Evolutionary conservation across 1,140 invertebrate species (phyloP).

Genomic region (Grapholita molesta): DNA sequence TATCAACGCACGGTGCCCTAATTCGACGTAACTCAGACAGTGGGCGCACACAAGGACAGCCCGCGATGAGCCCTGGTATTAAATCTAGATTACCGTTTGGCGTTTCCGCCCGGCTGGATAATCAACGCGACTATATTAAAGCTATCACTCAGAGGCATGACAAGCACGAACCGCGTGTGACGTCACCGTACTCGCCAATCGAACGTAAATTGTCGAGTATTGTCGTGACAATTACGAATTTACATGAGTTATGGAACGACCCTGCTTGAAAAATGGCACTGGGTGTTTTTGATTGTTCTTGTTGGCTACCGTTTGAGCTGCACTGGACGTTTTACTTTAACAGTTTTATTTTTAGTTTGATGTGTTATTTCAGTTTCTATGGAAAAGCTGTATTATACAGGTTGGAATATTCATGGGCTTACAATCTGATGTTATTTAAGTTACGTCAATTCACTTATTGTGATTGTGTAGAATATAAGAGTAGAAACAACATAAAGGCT

Average conservation of each 20-base stretch:
- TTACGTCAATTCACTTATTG: background rate
- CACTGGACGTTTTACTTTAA: background rate
- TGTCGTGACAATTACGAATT: constrained; percentile 40
- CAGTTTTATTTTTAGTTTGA: constrained; percentile 10
- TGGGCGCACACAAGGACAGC: constrained; percentile 26
- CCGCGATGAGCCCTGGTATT: constrained; percentile 67
- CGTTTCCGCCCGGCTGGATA: constrained; percentile 66
- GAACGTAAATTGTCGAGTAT: constrained; percentile 44
- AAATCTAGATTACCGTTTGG: constrained; percentile 75
- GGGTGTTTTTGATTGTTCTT: constrained; percentile 15
- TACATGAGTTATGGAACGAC: constrained; percentile 31
- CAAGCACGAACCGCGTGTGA: constrained; percentile 43
- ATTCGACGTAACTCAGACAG: background rate
- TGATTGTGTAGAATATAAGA: too few species aligned
- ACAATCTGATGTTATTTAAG: too few species aligned
- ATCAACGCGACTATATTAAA: constrained; percentile 75
- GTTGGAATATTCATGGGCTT: too few species aligned
- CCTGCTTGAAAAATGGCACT: constrained; percentile 15
- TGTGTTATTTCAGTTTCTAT: background rate
- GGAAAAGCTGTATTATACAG: too few species aligned
- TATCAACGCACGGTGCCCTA: background rate
- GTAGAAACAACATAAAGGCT: too few species aligned
- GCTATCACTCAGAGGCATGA: constrained; percentile 70
- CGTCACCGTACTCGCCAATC: constrained; percentile 56
- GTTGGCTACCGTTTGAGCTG: background rate